Base-by-base conservation (phyloP, 2,113 vertebrate genomes). In the Craseonycteris thonglongyai region DNA sequence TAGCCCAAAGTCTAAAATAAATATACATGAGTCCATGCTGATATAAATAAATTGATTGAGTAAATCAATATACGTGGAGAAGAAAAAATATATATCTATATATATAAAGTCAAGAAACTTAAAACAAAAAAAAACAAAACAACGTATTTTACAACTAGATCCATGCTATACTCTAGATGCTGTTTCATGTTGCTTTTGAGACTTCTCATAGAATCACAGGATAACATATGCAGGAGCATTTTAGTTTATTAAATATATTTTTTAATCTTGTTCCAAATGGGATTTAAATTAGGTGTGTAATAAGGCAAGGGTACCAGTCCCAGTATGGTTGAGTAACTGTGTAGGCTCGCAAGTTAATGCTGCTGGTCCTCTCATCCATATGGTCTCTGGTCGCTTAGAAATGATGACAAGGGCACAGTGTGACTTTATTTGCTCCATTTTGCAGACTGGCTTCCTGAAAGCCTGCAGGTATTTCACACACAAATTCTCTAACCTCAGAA, bases 71-170 rank as follows among this genome's bases (percentile, higher is more conserved):
- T n/a, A n/a, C n/a, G n/a, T n/a, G n/a, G n/a, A n/a, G n/a, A n/a
- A n/a, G n/a, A n/a, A n/a, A n/a, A n/a, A n/a, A n/a, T n/a, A n/a
- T n/a, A n/a, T n/a, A n/a, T n/a, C n/a, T n/a, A n/a, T n/a, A n/a
- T 51, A 51, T 51, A 78, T 40, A 47, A 54, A 58, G 14, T 26
- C 33, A 63, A 65, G 33, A 83, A 87, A 83, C 78, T 78, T 75
- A 83, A 74, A 94, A 56, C 33, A 75, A 94, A 79, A 69, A 7
- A 69, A 56, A 94, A 65, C n/a, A 92, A 75, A 75, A 66, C 71
- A 15, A 38, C 28, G 21, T 21, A 56, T 11, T 47, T 59, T 11
- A 61, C 24, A 45, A 74, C 2, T 58, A 85, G 2, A 85, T 11
- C 30, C 40, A 40, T 40, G 19, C 2, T 51, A 11, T 42, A 40